A percentile compares a stretch with the other conserved stretches of the same genome.
These are phyloP conservation scores for Andrena trimmerana DNA, from an alignment of 2,888 invertebrate species.

Conservation along the genomic window DNA sequence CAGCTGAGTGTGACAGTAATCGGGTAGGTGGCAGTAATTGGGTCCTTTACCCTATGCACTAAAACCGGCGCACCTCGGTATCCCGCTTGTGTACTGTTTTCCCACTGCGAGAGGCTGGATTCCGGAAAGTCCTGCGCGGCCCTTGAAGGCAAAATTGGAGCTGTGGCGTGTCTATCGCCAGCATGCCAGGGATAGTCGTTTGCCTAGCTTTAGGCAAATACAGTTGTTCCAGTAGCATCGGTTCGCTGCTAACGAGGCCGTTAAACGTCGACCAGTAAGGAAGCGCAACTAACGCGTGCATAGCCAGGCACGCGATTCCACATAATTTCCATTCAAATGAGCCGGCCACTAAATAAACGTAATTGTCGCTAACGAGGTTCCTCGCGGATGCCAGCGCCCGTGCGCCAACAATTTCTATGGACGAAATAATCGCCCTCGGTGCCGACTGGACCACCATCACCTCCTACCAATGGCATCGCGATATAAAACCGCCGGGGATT, in stretches of 20 bases:
- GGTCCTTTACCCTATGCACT: neutral
- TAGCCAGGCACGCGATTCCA: constrained; percentile 30
- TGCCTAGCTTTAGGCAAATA: constrained; percentile 16
- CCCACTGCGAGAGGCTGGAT: neutral
- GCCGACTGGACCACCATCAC: neutral
- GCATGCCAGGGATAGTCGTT: neutral
- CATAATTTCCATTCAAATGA: constrained; percentile 52
- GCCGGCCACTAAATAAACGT: constrained; percentile 55
- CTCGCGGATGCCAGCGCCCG: constrained; percentile 7
- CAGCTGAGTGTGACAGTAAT: too few species aligned
- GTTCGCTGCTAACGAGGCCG: constrained; percentile 41
- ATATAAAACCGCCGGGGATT: constrained; percentile 13
- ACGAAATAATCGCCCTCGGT: constrained; percentile 1
- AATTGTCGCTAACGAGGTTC: constrained; percentile 48
- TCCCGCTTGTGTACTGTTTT: neutral
- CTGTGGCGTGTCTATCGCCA: neutral
- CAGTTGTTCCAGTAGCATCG: constrained; percentile 31
- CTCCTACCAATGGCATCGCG: neutral
- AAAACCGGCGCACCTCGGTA: neutral
- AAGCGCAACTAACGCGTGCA: constrained; percentile 27
- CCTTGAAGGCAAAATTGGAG: neutral
- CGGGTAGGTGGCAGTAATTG: too few species aligned
- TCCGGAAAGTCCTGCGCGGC: neutral
- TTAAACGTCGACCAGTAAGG: constrained; percentile 16
- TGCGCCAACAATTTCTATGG: constrained; percentile 4